Evolutionary conservation across 23 tunicate species (phyloP).

Genomic region (Ascidia mentula): DNA sequence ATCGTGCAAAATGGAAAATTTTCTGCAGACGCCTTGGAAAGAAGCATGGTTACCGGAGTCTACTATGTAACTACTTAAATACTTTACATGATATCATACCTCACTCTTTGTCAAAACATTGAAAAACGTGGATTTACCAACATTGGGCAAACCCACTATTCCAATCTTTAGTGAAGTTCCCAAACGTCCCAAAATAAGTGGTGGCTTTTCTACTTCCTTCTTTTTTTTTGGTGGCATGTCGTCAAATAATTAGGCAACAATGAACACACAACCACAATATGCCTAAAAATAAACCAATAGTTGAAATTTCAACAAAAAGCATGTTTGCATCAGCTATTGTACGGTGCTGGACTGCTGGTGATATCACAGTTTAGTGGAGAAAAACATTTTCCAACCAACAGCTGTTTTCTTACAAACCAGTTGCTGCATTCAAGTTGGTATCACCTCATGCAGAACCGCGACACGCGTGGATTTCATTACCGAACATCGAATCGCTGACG

Average conservation of each 20-base stretch:
- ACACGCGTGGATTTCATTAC: no score
- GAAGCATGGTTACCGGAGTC: no score
- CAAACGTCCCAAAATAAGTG: conserved; percentile 86
- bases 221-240: conserved; percentile 98
- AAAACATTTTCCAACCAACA: no score
- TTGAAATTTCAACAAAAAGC: no score
- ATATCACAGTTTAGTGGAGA: no score
- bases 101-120: conserved; percentile 94
- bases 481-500: no score
- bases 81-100: conserved; percentile 28
- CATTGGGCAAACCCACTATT: conserved; percentile 97
- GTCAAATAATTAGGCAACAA: background rate
- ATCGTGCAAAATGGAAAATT: conserved; percentile 99
- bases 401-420: no score
- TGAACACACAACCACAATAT: background rate
- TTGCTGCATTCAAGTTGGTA: no score
- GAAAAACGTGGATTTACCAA: conserved; percentile 98
- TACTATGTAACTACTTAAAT: no score
- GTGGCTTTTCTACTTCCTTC: conserved; percentile 94
- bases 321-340: no score
- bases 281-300: background rate
- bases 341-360: no score
- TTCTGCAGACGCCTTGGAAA: conserved; percentile 96
- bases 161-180: conserved; percentile 98
- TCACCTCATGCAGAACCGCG: no score